Evolutionary conservation across 2,888 invertebrate species (phyloP).

Genomic region (Malacosoma neustria): DNA sequence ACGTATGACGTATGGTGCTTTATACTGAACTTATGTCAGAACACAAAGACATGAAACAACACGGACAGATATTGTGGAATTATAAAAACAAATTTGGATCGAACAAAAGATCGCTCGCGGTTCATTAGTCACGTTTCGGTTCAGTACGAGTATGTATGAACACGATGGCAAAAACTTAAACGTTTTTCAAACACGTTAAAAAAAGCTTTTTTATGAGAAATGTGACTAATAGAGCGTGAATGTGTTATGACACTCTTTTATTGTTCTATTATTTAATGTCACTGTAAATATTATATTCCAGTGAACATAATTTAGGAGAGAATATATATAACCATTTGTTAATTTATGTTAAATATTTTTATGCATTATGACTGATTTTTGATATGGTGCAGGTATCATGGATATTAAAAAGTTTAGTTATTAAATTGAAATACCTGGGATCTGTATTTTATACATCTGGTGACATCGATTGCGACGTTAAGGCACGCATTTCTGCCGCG

Average conservation of each 20-base stretch:
- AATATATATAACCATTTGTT: too few species aligned
- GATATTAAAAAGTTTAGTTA: too few species aligned
- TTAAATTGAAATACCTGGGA: too few species aligned
- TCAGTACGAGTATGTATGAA: slow-evolving; percentile 13
- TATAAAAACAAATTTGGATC: slow-evolving; percentile 37
- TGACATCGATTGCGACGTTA: too few species aligned
- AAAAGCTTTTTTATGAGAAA: not conserved
- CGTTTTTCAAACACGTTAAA: slow-evolving; percentile 15
- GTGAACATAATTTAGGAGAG: slow-evolving; percentile 11
- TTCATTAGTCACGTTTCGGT: slow-evolving; percentile 64
- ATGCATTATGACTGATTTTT: too few species aligned
- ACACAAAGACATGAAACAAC: slow-evolving; percentile 46
- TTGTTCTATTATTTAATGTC: not conserved
- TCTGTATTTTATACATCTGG: too few species aligned
- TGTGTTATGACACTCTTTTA: slow-evolving; percentile 3
- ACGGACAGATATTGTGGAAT: slow-evolving; percentile 31
- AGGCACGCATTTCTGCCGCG: too few species aligned
- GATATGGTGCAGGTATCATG: too few species aligned
- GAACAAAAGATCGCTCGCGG: slow-evolving; percentile 40
- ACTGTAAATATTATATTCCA: not conserved
- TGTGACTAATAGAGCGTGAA: slow-evolving; percentile 30
- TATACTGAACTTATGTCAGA: slow-evolving; percentile 61
- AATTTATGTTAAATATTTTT: too few species aligned
- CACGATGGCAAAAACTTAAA: slow-evolving; percentile 30
- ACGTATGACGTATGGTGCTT: slow-evolving; percentile 69